Conservation (phyloP, 2,888 invertebrate genomes). For the Ophion ventricosus region DNA sequence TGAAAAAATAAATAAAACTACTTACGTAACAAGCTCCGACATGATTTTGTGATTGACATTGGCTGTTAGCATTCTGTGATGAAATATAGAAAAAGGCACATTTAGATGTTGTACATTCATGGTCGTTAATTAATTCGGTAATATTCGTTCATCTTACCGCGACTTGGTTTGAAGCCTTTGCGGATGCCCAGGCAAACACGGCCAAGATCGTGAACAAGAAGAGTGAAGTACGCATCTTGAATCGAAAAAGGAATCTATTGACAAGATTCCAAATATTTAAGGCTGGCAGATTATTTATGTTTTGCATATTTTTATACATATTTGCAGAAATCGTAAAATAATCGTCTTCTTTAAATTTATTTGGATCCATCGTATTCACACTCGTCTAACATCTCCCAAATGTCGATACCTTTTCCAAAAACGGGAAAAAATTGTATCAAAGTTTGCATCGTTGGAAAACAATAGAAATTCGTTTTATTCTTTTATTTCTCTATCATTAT, state of each 20-base stretch:
- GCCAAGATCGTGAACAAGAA: not conserved
- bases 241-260: not conserved
- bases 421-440: not conserved
- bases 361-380: not conserved
- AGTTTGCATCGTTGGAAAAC: not conserved
- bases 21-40: constrained; percentile 8
- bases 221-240: constrained; percentile 8
- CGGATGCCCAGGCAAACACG: not conserved
- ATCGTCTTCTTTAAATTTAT: not conserved
- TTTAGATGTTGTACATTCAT: not conserved
- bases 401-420: not conserved
- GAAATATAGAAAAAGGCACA: not conserved
- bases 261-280: not conserved
- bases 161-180: no score
- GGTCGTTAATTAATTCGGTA: not conserved
- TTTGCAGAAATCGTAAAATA: not conserved
- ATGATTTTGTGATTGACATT: constrained; percentile 7
- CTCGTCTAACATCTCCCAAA: no score
- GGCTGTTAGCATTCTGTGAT: constrained; percentile 7
- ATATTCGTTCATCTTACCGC: constrained; percentile 10
- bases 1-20: constrained; percentile 1
- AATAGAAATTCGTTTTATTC: not conserved
- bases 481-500: not conserved
- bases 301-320: not conserved
- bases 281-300: not conserved